Conservation (phyloP, 2,113 vertebrate genomes). For the Oenanthe melanoleuca region DNA sequence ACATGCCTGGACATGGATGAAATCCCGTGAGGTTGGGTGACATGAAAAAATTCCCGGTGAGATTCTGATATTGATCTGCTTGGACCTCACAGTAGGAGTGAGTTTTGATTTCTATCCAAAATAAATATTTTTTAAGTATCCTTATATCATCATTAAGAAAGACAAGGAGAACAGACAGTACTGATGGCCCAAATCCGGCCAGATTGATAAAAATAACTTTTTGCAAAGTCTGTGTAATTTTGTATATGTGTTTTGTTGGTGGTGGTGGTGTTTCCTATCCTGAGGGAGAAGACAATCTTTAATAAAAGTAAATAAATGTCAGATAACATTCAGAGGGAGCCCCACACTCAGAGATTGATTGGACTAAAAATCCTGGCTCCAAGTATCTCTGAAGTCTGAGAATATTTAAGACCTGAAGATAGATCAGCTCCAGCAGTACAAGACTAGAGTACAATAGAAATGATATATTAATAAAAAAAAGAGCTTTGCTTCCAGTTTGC, state of each 20-base stretch:
- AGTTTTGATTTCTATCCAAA: conserved; percentile 24
- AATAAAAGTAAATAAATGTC: conserved; percentile 55
- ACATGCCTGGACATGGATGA: not conserved
- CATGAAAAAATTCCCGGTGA: not conserved
- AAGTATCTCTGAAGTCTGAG: conserved; percentile 15
- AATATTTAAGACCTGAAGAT: conserved; percentile 32
- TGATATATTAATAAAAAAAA: conserved; percentile 31
- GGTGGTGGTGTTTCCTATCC: not conserved
- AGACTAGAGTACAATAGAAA: conserved; percentile 11
- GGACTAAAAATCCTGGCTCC: conserved; percentile 34
- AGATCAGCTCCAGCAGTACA: not conserved
- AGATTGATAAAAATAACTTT: conserved; percentile 52
- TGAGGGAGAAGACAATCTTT: conserved; percentile 36
- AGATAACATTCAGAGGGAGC: conserved; percentile 11
- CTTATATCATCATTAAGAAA: conserved; percentile 54
- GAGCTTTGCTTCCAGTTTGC: conserved; percentile 3
- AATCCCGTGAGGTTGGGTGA: rapidly evolving
- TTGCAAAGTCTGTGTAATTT: conserved; percentile 49
- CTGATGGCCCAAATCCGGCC: conserved; percentile 2
- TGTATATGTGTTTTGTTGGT: not conserved
- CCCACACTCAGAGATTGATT: conserved; percentile 15
- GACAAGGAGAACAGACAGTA: conserved; percentile 36
- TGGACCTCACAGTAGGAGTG: not conserved
- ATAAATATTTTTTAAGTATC: conserved; percentile 30
- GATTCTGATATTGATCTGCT: not conserved